phyloP scores from a whole-genome alignment of 2,888 invertebrate genomes.

The Thalpophila matura region DNA sequence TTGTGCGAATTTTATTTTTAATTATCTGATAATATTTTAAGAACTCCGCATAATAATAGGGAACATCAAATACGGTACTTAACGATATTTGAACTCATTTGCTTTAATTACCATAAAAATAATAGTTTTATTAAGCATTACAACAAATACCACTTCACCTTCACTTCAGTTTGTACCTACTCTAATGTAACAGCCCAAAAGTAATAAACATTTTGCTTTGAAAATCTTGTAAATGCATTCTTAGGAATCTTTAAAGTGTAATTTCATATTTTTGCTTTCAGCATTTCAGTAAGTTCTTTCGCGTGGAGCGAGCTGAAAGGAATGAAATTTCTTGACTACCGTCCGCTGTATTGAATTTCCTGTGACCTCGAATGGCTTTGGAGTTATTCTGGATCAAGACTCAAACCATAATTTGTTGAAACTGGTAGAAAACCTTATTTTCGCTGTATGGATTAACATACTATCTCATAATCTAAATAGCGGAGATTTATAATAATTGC shows the following conservation, averaged over 20 bases:
- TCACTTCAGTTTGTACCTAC: no score
- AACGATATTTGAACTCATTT: constrained; percentile 3
- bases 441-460: no score
- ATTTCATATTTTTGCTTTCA: background rate
- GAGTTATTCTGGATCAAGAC: background rate
- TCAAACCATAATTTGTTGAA: no score
- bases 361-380: background rate
- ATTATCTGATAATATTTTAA: no score
- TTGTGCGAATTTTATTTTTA: no score
- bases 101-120: constrained; percentile 10
- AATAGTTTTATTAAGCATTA: no score
- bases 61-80: background rate
- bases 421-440: no score
- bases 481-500: no score
- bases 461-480: no score
- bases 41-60: background rate
- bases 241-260: background rate
- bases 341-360: background rate
- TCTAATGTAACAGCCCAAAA: no score
- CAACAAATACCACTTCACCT: no score
- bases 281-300: background rate
- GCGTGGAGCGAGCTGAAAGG: background rate
- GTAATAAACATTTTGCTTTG: no score
- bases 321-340: background rate
- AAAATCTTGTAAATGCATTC: background rate